Percentiles rank a stretch among this genome's conserved stretches.
Conservation (phyloP, 2,113 vertebrate species). For the Corythornis cristatus region DNA sequence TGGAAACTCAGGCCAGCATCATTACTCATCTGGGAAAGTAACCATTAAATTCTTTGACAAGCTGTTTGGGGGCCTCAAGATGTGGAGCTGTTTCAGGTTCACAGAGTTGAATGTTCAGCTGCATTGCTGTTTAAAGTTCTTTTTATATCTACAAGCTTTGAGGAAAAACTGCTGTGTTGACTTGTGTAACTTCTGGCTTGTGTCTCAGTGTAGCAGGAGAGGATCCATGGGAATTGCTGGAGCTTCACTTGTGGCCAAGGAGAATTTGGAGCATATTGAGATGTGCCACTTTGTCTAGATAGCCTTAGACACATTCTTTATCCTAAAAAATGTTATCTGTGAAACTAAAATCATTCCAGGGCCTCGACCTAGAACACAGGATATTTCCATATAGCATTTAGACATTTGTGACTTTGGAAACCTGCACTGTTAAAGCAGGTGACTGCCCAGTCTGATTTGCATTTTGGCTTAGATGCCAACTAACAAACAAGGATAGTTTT, state of each 20-base stretch:
- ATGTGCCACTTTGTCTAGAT: background rate
- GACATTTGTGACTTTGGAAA: background rate
- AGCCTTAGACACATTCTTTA: background rate
- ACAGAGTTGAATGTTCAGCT: background rate
- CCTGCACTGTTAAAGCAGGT: background rate
- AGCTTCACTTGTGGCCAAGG: background rate
- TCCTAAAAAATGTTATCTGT: background rate
- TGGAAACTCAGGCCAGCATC: slow-evolving; percentile 28
- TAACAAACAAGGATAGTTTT: slow-evolving; percentile 35
- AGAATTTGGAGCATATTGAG: background rate
- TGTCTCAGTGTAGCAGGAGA: background rate
- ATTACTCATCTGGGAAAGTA: slow-evolving; percentile 35
- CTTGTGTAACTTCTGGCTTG: background rate
- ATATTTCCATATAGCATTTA: background rate
- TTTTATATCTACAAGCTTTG: background rate
- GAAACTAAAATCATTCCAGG: background rate
- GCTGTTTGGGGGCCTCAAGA: slow-evolving; percentile 10
- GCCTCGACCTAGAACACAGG: background rate
- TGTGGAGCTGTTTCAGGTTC: slow-evolving; percentile 3
- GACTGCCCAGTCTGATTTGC: background rate
- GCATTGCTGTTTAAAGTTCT: background rate
- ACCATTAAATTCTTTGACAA: slow-evolving; percentile 41
- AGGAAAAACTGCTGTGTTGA: background rate
- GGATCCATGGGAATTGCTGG: background rate
- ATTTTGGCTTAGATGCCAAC: background rate